Evolutionary conservation across 2,113 vertebrate species (phyloP).

Genomic region (Tychaedon coryphoeus): DNA sequence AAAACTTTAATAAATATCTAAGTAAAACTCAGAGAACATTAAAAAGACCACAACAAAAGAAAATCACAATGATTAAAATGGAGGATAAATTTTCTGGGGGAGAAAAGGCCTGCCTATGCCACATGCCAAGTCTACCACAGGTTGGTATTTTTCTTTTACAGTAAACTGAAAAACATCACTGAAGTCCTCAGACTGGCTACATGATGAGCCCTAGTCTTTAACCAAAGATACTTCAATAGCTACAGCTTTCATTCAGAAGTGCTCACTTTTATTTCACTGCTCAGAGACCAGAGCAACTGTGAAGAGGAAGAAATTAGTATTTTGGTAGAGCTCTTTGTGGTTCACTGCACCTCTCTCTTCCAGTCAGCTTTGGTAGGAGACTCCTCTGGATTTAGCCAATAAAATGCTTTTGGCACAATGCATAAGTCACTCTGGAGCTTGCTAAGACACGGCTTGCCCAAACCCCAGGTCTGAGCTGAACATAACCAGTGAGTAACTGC

Average conservation of each 20-base stretch:
- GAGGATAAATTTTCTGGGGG: not conserved
- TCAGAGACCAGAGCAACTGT: not conserved
- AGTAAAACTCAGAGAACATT: not conserved
- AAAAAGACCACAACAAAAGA: conserved; percentile 36
- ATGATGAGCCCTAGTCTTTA: not conserved
- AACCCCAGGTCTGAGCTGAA: not conserved
- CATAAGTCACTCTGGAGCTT: not conserved
- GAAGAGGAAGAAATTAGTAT: not conserved
- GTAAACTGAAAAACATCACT: not conserved
- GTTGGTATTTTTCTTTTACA: not conserved
- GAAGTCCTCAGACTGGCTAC: not conserved
- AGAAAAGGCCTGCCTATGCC: not conserved
- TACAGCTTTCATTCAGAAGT: not conserved
- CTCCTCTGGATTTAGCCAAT: not conserved
- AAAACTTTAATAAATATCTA: not conserved
- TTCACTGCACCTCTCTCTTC: not conserved
- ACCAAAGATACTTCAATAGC: not conserved
- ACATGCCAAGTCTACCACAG: not conserved
- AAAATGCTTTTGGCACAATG: not conserved
- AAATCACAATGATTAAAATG: not conserved
- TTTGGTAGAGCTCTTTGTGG: not conserved
- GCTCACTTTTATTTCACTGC: not conserved
- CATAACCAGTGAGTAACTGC: not conserved
- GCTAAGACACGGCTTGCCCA: not conserved
- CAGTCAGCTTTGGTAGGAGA: not conserved